Conservation (phyloP, 92 coral and sea anemone genomes). For the Epizoanthus stellaris region DNA sequence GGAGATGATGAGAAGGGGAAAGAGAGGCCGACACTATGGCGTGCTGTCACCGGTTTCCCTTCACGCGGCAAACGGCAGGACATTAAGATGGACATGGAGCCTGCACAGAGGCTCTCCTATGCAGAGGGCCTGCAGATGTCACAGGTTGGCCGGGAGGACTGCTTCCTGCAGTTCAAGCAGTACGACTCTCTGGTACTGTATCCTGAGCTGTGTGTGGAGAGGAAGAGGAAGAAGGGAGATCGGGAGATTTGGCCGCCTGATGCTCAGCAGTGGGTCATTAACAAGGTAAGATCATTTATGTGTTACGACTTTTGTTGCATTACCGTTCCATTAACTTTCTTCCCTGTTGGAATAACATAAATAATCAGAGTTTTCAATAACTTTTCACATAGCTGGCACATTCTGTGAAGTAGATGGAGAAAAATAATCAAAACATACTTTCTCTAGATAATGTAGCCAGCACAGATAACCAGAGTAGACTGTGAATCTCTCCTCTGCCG, state of each 20-base stretch:
- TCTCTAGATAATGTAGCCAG: too few species aligned
- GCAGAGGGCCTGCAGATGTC: constrained; percentile 82
- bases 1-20: constrained; percentile 85
- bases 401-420: too few species aligned
- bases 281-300: constrained; percentile 65
- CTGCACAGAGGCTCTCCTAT: constrained; percentile 62
- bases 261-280: constrained; percentile 89
- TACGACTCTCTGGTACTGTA: constrained; percentile 77
- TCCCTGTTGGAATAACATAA: too few species aligned
- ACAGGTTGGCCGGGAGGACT: constrained; percentile 77
- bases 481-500: too few species aligned
- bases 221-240: constrained; percentile 75
- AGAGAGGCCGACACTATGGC: constrained; percentile 83
- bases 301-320: too few species aligned
- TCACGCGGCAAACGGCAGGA: constrained; percentile 77
- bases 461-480: too few species aligned
- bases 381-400: too few species aligned
- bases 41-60: constrained; percentile 84
- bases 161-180: constrained; percentile 85
- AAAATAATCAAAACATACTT: too few species aligned
- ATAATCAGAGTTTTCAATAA: too few species aligned
- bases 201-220: constrained; percentile 78
- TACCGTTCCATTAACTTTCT: too few species aligned
- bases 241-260: constrained; percentile 83
- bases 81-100: constrained; percentile 71